Percentiles rank a stretch among this genome's conserved stretches.
These are phyloP conservation scores for Amphipyra tragopoginis DNA, from an alignment of 2,888 invertebrate species.

Conservation along the genomic window DNA sequence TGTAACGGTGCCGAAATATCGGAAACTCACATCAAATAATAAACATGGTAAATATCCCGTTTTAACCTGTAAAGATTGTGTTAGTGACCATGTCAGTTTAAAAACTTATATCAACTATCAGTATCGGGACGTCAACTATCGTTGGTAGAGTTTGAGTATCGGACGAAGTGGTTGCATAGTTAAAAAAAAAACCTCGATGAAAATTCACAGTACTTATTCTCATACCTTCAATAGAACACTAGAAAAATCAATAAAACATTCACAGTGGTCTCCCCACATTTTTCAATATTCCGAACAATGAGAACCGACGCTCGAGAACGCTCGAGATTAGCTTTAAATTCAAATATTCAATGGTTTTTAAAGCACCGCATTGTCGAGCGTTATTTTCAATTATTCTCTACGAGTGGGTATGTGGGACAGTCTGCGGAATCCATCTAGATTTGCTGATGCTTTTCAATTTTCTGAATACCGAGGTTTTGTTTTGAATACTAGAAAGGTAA, in stretches of 20 bases:
- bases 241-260: conserved; percentile 11
- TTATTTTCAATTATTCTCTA: conserved; percentile 55
- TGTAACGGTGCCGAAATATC: too few relatives aligned
- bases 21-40: too few relatives aligned
- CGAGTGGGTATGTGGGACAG: conserved; percentile 38
- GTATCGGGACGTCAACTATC: too few relatives aligned
- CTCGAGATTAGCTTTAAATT: conserved; percentile 43
- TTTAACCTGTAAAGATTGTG: too few relatives aligned
- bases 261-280: conserved; percentile 21
- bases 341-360: conserved; percentile 48
- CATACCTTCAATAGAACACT: not conserved
- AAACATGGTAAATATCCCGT: too few relatives aligned
- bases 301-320: conserved; percentile 9
- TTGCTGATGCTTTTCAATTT: conserved; percentile 17
- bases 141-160: too few relatives aligned
- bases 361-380: conserved; percentile 25
- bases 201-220: not conserved
- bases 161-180: too few relatives aligned
- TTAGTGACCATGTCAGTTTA: too few relatives aligned
- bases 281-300: conserved; percentile 45
- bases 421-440: conserved; percentile 16
- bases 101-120: too few relatives aligned
- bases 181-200: too few relatives aligned
- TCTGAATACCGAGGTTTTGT: conserved; percentile 13
- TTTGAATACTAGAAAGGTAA: conserved; percentile 2